Base-by-base conservation (phyloP, 2,888 invertebrate species). In the Lordiphosa fenestrarum region DNA sequence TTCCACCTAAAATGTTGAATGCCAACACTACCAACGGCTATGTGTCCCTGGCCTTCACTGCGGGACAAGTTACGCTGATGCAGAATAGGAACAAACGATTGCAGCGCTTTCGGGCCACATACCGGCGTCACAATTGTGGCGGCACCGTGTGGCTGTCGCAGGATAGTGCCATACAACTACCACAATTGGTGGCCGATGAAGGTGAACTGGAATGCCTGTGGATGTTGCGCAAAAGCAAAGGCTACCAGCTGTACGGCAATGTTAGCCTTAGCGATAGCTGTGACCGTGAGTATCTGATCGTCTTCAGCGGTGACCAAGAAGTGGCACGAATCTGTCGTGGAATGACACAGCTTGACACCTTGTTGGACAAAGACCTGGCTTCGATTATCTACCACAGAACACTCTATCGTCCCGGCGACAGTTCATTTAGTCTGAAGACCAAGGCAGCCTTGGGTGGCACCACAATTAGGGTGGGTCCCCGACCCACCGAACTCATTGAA, bases 141-240 rank as follows among this genome's bases (percentile, higher is more conserved):
- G 95, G 95, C 4, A 67, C 90, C 4, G 56, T 93, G 1, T 67
- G 64, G 0, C 66, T 89, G 6, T 81, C 76, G 0, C 84, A 89
- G 62, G 86, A 85, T 12, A 55, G 83, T 84, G 55, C 76, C 85
- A 50, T 86, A 83, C 66, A 86, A 87, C 53, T 90, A 86, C 59
- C 90, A 63, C 64, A 86, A 87, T 73, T 89, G 37, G 33, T 52
- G 1, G 10, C 37, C 1, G 5, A 6, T 0, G 15, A 44, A 2
- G 87, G 85, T 9, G 87, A 90, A 0, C 76, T 94, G 10, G 92
- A 94, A 76, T 98, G 98, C 87, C 91, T 91, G 0, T 97, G 96
- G 96, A 81, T 91, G 19, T 78, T 95, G 0, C 9, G 0, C 0
- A 37, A 19, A 0, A 13, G 4, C n/a, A 12, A 13, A 1, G 67